phyloP scores from a whole-genome alignment of 2,888 invertebrate genomes.

The Aspidiotus rigidus region DNA sequence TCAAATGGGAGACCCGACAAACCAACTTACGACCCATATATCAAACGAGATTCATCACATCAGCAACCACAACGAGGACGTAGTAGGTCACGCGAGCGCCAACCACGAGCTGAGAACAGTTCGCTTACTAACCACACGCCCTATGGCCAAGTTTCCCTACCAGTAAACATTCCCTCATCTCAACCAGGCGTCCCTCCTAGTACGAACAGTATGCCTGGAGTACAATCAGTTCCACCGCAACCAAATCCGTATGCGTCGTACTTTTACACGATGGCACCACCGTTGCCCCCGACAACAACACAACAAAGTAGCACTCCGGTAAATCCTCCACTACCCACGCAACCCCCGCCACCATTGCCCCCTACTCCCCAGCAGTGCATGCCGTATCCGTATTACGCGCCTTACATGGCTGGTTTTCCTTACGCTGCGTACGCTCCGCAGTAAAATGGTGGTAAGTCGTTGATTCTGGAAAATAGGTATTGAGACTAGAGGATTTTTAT shows the following conservation, averaged over 20 bases:
- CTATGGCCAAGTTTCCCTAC: not conserved
- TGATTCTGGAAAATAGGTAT: not conserved
- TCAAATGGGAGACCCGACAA: constrained; percentile 5
- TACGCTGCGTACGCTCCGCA: constrained; percentile 21
- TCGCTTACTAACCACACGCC: not conserved
- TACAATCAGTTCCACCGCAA: constrained; percentile 8
- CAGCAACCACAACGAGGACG: constrained; percentile 3
- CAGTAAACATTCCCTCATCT: not conserved
- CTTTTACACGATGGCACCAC: constrained; percentile 18
- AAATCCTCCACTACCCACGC: constrained; percentile 24
- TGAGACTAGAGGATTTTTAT: too few relatives aligned
- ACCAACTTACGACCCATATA: constrained; percentile 11
- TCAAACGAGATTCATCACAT: constrained; percentile 5
- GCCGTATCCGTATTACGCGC: constrained; percentile 2
- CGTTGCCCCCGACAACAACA: constrained; percentile 8
- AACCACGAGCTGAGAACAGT: not conserved
- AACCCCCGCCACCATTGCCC: constrained; percentile 22
- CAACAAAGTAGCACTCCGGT: constrained; percentile 3
- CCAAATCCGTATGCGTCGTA: constrained; percentile 15
- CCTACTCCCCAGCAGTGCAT: constrained; percentile 8
- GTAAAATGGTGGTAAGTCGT: not conserved
- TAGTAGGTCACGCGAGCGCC: constrained; percentile 16
- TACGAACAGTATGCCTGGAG: not conserved
- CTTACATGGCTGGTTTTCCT: not conserved
- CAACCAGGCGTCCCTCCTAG: not conserved